phyloP scores from a whole-genome alignment of 2,113 vertebrate species.

The Cathartes aura region DNA sequence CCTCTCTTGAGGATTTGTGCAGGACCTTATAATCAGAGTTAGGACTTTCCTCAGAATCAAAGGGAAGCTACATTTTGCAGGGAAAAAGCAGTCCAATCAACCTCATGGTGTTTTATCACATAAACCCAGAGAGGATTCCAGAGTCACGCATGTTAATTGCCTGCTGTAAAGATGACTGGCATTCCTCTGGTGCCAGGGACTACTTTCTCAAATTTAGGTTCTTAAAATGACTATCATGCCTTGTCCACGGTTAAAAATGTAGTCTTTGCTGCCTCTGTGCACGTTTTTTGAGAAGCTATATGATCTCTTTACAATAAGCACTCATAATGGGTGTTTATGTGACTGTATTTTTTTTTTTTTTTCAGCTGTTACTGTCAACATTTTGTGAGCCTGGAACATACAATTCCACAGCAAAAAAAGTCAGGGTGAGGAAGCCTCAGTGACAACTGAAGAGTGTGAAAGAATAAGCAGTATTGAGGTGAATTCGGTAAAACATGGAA shows the following conservation, averaged over 20 bases:
- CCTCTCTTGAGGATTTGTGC: slow-evolving; percentile 49
- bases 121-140: slow-evolving; percentile 54
- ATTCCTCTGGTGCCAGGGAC: not conserved
- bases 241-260: not conserved
- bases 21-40: slow-evolving; percentile 42
- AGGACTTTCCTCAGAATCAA: slow-evolving; percentile 62
- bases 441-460: not conserved
- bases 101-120: slow-evolving; percentile 49
- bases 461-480: not conserved
- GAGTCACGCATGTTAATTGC: slow-evolving; percentile 56
- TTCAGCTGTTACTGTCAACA: not conserved
- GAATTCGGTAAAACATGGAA: not conserved
- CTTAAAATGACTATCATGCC: not conserved
- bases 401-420: not conserved
- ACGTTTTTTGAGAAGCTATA: not conserved
- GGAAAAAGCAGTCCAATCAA: slow-evolving; percentile 38
- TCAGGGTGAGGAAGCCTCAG: not conserved
- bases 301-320: not conserved
- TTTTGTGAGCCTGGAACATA: not conserved
- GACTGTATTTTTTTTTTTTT: not conserved
- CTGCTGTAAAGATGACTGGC: not conserved
- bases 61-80: slow-evolving; percentile 21
- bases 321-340: not conserved
- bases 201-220: not conserved
- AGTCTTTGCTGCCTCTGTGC: not conserved